Evolutionary conservation across 2,113 vertebrate species (phyloP), one percentile per base, ranked within the genome.

Genomic region (Porphyrio hochstetteri): DNA sequence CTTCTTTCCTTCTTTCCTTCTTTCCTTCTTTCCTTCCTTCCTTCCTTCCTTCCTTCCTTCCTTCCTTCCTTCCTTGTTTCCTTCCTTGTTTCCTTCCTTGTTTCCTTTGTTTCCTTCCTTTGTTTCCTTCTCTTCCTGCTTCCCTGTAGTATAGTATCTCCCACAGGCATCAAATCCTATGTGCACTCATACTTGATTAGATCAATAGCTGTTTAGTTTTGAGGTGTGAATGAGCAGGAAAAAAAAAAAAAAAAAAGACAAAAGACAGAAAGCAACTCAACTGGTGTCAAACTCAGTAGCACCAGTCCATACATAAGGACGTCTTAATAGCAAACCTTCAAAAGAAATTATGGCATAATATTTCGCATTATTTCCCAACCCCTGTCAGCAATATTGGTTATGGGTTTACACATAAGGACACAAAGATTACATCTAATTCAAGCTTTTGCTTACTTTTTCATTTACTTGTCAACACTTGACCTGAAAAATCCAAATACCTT

Each of bases 271-370:
- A 57, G 3, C 5, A 83, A 69, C 17, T 46, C 44, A 82, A 8
- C 0, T 1, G 3, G 3, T 13, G 7, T 53, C 24, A 44, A 1
- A 24, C 4, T 63, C 6, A 13, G 13, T 38, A 9, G 10, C 31
- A 64, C 1, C 4, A n/a, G 11, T 12, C 6, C 5, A 24, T n/a
- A 17, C 4, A 11, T 19, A 61, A 38, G 8, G 15, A 46, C 5
- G 2, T 65, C 18, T 52, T 24, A 65, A 60, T 40, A 86, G 8
- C 0, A 86, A 79, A 61, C 7, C 6, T 82, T 79, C 14, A 60
- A 16, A 56, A 71, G 85, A 38, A 46, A 10, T n/a, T 4, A 9
- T 31, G 4, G 9, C 63, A 48, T 40, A 82, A 53, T 5, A 17
- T 59, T 82, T 75, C 16, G 38, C 6, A 33, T 36, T 44, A 57